A percentile compares a stretch with the other conserved stretches of the same genome.
Conservation (phyloP, 1,140 invertebrate species). For the Teleogryllus occipitalis region DNA sequence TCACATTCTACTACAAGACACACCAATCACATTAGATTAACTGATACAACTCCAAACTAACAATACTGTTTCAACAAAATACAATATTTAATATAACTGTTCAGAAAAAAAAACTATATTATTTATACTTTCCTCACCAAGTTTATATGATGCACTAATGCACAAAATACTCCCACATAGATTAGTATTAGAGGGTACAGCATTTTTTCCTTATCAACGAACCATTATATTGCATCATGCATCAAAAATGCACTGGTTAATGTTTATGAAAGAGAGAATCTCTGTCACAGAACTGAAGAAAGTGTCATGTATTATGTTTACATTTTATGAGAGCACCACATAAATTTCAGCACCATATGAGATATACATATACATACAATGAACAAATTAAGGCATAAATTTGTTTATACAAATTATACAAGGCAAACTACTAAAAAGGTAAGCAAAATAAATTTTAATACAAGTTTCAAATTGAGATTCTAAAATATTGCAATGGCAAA, state of each 20-base stretch:
- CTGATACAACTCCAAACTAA: background rate
- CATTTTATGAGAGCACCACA: background rate
- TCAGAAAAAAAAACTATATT: background rate
- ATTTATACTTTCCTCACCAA: slow-evolving; percentile 1
- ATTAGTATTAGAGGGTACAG: slow-evolving; percentile 1
- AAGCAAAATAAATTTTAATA: background rate
- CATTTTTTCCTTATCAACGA: background rate
- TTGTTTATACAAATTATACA: background rate
- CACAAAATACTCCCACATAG: background rate
- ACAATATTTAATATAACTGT: background rate
- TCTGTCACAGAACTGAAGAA: slow-evolving; percentile 4
- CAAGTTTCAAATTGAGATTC: slow-evolving; percentile 1
- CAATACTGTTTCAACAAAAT: slow-evolving; percentile 2
- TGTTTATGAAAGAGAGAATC: slow-evolving; percentile 1
- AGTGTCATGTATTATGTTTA: slow-evolving; percentile 5
- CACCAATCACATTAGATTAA: background rate
- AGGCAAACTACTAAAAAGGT: background rate
- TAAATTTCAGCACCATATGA: slow-evolving; percentile 1
- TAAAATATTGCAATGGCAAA: background rate
- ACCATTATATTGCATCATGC: background rate
- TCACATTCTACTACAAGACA: background rate
- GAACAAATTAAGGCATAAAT: background rate
- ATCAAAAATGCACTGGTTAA: slow-evolving; percentile 1
- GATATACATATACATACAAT: slow-evolving; percentile 6
- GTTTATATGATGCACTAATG: slow-evolving; percentile 1